Percentiles rank a stretch among this genome's conserved stretches.
Evolutionary conservation across 2,797 vertebrate species (phyloP).

Genomic region (Benthosema pterotum): DNA sequence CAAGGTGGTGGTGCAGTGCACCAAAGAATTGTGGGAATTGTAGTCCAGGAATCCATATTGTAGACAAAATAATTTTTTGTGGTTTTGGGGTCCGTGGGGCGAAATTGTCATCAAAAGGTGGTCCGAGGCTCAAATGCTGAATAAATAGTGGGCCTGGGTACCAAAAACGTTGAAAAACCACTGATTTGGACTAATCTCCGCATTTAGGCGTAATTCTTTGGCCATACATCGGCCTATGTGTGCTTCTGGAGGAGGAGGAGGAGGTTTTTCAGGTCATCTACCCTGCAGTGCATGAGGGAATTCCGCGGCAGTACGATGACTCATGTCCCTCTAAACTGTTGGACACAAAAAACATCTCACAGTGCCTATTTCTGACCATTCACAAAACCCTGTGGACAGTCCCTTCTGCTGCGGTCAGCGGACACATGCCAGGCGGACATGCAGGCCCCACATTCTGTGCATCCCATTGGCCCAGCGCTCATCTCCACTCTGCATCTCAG

Average conservation of each 20-base stretch:
- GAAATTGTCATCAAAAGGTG: too few relatives aligned
- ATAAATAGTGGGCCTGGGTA: too few relatives aligned
- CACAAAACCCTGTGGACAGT: slow-evolving; percentile 39
- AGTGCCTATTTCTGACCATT: slow-evolving; percentile 31
- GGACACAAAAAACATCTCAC: slow-evolving; percentile 20
- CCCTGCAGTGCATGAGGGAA: slow-evolving; percentile 21
- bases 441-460: slow-evolving; percentile 37
- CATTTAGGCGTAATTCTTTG: background rate
- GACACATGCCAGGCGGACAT: slow-evolving; percentile 41
- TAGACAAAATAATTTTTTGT: too few relatives aligned
- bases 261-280: slow-evolving; percentile 28
- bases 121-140: too few relatives aligned
- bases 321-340: slow-evolving; percentile 26
- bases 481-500: slow-evolving; percentile 39
- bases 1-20: too few relatives aligned
- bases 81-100: too few relatives aligned
- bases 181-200: too few relatives aligned
- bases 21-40: too few relatives aligned
- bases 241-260: background rate
- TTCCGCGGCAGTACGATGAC: slow-evolving; percentile 25
- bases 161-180: too few relatives aligned
- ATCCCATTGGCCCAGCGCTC: slow-evolving; percentile 32
- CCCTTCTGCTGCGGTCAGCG: slow-evolving; percentile 41
- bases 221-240: slow-evolving; percentile 12
- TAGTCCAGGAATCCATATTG: too few relatives aligned